Base-by-base conservation (phyloP, 1,140 invertebrate genomes). In the Eupristina koningsbergeri region DNA sequence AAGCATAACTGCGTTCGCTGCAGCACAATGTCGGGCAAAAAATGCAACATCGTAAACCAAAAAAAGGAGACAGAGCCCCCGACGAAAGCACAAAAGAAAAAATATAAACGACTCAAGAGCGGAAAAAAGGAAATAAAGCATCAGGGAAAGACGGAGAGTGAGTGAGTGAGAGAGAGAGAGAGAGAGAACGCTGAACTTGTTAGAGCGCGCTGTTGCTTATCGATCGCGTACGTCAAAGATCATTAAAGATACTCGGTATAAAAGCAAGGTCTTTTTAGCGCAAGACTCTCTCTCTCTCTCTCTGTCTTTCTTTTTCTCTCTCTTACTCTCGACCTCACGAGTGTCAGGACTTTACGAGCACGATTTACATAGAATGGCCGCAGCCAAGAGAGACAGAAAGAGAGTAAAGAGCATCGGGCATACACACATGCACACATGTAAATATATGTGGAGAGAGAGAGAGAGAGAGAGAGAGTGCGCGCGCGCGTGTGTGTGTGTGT, bases 351-450 rank as follows among this genome's bases (percentile, higher is more conserved):
- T 92, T 90, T 91, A 91, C 88, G 89, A 89, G 88, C 86, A 86
- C 85, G 89, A 92, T 92, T 92, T 91, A 91, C 91, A 92, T 92
- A 92, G 91, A 92, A 92, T 91, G 89, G 91, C 88, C 87, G 87
- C 86, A 86, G 73, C 73, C 45, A 58, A 83, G 41, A 63, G 75
- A 86, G 76, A 84, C 29, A 58, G 71, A 83, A 63, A 41, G 77
- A 86, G 73, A 71, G 77, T 64, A 75, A 80, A 85, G 80, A 86
- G 82, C 81, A 84, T 86, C 85, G 81, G 39, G 84, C 74, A 86
- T 86, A 86, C 86, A 83, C 85, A 86, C 85, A 87, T 86, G 29
- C 47, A 1, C 69, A 29, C 69, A 34, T 53, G 22, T 67, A 11
- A 5, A 31, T 67, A 17, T 36, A 17, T 3, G 36, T 67, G 29